A percentile compares a stretch with the other conserved stretches of the same genome.
phyloP scores from a whole-genome alignment of 2,797 vertebrate species.

The Margarornis squamiger region DNA sequence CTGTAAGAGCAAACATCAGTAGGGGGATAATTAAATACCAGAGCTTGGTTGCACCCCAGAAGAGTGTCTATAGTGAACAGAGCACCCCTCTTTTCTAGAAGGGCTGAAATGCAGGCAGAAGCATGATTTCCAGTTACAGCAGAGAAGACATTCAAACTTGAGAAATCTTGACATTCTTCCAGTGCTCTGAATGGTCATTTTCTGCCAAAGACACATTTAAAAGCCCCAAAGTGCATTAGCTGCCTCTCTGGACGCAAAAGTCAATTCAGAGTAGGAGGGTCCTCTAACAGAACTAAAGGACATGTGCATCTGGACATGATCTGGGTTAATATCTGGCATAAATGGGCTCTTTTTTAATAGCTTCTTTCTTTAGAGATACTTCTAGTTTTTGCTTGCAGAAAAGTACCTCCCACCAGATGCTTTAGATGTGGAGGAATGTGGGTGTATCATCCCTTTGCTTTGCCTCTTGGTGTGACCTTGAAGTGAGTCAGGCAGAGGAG shows the following conservation, averaged over 20 bases:
- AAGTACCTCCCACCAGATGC: neutral
- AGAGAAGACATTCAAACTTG: neutral
- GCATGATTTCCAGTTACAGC: neutral
- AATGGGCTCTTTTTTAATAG: rapidly evolving
- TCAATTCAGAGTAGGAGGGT: neutral
- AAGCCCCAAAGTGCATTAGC: neutral
- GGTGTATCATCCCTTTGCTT: neutral
- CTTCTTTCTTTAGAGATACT: neutral
- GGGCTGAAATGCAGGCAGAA: neutral
- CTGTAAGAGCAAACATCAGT: neutral
- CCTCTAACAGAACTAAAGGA: neutral
- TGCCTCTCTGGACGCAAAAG: neutral
- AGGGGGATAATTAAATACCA: neutral
- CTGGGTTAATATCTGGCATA: neutral
- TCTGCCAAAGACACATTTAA: neutral
- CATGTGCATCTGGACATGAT: neutral
- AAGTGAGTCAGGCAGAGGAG: neutral
- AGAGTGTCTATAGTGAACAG: neutral
- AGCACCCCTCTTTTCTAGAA: neutral
- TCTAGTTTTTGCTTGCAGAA: neutral
- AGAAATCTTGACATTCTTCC: neutral
- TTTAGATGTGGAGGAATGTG: neutral
- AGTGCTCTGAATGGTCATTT: neutral
- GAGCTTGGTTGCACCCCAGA: neutral
- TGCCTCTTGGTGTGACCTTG: neutral